phyloP scores from a whole-genome alignment of 2,888 invertebrate genomes.

The Oscheius sp. region DNA sequence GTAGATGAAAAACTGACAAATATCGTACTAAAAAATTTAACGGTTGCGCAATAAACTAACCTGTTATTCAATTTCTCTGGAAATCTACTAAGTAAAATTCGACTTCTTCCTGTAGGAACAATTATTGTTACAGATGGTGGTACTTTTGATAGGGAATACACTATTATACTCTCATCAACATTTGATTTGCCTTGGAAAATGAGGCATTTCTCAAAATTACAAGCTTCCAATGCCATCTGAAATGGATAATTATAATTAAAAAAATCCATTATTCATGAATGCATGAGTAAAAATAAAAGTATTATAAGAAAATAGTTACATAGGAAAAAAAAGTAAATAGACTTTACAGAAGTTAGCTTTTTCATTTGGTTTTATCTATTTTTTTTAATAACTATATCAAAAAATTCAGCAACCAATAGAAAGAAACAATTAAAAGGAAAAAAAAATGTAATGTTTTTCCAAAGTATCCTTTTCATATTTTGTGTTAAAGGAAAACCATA shows the following conservation, averaged over 20 bases:
- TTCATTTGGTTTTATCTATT: no score
- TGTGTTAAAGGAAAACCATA: no score
- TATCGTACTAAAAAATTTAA: background rate
- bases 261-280: no score
- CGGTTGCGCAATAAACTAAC: background rate
- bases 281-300: no score
- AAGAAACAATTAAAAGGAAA: no score
- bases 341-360: no score
- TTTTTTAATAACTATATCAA: no score
- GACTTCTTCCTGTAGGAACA: constrained; percentile 1
- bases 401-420: no score
- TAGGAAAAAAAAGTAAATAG: background rate
- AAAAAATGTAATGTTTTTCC: no score
- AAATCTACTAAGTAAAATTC: background rate
- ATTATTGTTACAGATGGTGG: background rate
- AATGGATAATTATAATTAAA: background rate
- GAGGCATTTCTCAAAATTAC: constrained; percentile 9
- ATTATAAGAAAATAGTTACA: background rate
- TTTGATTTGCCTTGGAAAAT: background rate
- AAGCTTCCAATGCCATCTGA: constrained; percentile 11
- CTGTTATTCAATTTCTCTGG: constrained; percentile 9
- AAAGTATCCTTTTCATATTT: no score
- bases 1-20: background rate
- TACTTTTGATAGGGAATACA: constrained; percentile 16
- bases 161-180: background rate